Evolutionary conservation across 2,797 vertebrate genomes (phyloP).

Genomic region (Karalla daura): DNA sequence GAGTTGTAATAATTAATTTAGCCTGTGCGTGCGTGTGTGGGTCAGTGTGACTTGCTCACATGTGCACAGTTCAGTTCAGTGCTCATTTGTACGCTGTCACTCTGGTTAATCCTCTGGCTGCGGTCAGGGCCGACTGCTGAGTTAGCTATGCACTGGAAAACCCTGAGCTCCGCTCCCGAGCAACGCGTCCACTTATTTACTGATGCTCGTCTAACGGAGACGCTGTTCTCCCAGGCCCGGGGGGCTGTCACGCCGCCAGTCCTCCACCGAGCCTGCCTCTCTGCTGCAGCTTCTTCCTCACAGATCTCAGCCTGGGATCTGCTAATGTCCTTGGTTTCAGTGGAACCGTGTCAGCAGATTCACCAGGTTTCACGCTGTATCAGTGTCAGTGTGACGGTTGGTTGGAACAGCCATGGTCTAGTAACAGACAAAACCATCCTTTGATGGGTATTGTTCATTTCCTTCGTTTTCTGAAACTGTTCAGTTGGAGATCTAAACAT

Average conservation of each 20-base stretch:
- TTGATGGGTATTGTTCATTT: neutral
- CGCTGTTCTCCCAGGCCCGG: conserved; percentile 25
- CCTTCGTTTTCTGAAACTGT: too few species aligned
- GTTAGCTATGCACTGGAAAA: conserved; percentile 69
- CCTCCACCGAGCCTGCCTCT: conserved; percentile 2
- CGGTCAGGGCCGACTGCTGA: conserved; percentile 61
- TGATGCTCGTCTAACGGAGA: conserved; percentile 61
- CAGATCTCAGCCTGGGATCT: neutral
- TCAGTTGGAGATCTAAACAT: too few species aligned
- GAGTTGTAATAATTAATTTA: conserved; percentile 11
- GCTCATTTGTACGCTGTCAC: conserved; percentile 74
- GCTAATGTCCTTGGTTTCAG: neutral
- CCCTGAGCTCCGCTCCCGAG: conserved; percentile 47
- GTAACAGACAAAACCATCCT: neutral
- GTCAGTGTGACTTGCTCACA: conserved; percentile 49
- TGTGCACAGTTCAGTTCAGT: conserved; percentile 64
- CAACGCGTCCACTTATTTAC: conserved; percentile 57
- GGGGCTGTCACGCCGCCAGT: conserved; percentile 21
- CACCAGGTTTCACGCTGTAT: neutral
- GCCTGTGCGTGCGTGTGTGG: neutral
- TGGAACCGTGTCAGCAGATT: neutral
- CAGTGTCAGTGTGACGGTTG: neutral
- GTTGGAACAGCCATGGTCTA: neutral
- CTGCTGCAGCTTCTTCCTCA: neutral
- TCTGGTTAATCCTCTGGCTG: conserved; percentile 73